Evolutionary conservation across 2,888 invertebrate genomes (phyloP).

Genomic region (Acanthosepion pharaonis): DNA sequence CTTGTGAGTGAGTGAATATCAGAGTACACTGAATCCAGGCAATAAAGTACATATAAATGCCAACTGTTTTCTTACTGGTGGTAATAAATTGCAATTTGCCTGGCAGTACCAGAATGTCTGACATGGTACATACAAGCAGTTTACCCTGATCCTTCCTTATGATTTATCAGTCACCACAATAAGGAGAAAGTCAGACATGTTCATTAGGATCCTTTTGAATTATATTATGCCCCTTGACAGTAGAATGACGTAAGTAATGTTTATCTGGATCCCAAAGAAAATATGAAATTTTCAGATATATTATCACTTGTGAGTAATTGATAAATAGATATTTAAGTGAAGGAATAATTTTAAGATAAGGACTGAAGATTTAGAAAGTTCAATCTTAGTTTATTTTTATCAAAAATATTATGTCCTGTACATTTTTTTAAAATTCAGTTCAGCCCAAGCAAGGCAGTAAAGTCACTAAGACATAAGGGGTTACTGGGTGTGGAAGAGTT

Average conservation of each 20-base stretch:
- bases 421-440: too few relatives aligned
- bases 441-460: too few relatives aligned
- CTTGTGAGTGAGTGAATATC: not conserved
- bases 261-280: not conserved
- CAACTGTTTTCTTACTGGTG: not conserved
- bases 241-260: not conserved
- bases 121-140: not conserved
- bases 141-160: not conserved
- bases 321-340: not conserved
- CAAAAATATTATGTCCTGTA: too few relatives aligned
- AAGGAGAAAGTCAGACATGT: not conserved
- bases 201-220: conserved; percentile 10
- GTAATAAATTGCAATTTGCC: conserved; percentile 13
- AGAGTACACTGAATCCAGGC: not conserved
- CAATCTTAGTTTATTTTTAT: too few relatives aligned
- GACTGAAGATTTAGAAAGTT: too few relatives aligned
- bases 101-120: not conserved
- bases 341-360: not conserved
- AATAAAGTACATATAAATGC: not conserved
- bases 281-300: not conserved
- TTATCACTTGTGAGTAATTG: conserved; percentile 4
- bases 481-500: too few relatives aligned
- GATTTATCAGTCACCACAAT: conserved; percentile 2
- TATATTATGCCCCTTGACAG: not conserved
- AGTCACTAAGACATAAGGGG: too few relatives aligned